Evolutionary conservation across 2,888 invertebrate genomes (phyloP), one percentile per base, ranked within the genome.

Genomic region (Stenoptilia bipunctidactyla): DNA sequence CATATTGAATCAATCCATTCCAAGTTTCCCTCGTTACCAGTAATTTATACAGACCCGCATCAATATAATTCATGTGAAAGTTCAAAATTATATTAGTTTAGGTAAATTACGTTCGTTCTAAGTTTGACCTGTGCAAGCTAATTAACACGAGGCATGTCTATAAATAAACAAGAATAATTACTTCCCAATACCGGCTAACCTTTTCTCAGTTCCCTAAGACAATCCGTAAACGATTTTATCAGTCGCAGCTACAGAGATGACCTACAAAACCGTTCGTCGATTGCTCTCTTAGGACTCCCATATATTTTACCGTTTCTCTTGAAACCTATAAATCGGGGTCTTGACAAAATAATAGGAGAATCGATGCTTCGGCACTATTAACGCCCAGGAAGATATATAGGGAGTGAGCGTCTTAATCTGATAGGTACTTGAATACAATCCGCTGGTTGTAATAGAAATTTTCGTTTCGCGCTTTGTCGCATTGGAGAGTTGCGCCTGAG

Each of bases 311-410:
- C 77, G 82, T 80, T 83, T 48, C 52, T 55, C 60, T 53, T 52
- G 20, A 65, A 64, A 71, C 70, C 82, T 70, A 83, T 83, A 83
- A 83, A 83, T 83, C 69, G 64, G 61, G 62, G 50, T 58, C 80
- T 79, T 80, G 82, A 82, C 82, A 83, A 82, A 83, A 83, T 83
- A 83, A 83, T 83, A 80, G 80, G 71, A 61, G 65, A 65, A 63
- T 56, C 71, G 75, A 74, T 77, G 69, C 65, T 68, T 69, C 66
- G 59, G 61, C 61, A 75, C 80, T 75, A 82, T 83, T 83, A 82
- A 83, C 82, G 82, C 77, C 73, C 59, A 54, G 58, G 61, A 73
- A 80, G 82, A 83, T 82, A 82, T 83, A 82, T 80, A 71, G 73
- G 65, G 61, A 66, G 66, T 67, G 58, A 65, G 67, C 70, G 56